Evolutionary conservation across 2,888 invertebrate genomes (phyloP), one percentile per base, ranked within the genome.

Genomic region (Drosophila mulleri): DNA sequence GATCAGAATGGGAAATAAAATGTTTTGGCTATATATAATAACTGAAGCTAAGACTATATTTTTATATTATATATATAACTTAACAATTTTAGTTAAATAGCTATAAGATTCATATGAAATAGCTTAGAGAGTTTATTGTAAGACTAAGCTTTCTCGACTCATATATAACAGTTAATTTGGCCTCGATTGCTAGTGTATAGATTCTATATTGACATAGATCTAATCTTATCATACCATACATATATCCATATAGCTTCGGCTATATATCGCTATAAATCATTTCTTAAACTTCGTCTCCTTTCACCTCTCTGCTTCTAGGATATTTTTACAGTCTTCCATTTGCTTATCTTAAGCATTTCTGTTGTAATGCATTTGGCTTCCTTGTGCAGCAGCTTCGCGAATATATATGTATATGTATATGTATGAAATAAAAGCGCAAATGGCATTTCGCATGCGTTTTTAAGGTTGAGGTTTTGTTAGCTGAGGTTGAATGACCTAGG

Each of bases 401-500:
- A 78, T 78, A 18, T 75, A 83, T 65, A 85, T 67, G 54, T 32
- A 32, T 37, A 12, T 37, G 5, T 35, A 3, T 37, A 75, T 78
- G 12, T 75, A 83, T 66, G 66, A 67, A 67, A 66, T 84, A 84
- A 87, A 84, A 87, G 80, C 80, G 74, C 80, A 81, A 85, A 85
- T 75, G 74, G 79, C 79, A 81, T 81, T 80, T 80, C 84, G 80
- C 82, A 75, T 83, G 79, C 75, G 85, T 76, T 83, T 72, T 41
- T 57, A 65, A 77, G 73, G 69, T 79, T 79, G 81, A 79, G 78
- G 78, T 75, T 74, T n/a, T 50, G 20, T 68, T 50, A 64, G 56
- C 71, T 65, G 73, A 79, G 77, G 87, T 87, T 87, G 87, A 87
- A 87, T 84, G 87, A 87, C 87, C 87, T 87, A 87, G 89, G 87